A percentile compares a stretch with the other conserved stretches of the same genome.
Evolutionary conservation across 2,113 vertebrate species (phyloP).

Genomic region (Arenaria interpres): DNA sequence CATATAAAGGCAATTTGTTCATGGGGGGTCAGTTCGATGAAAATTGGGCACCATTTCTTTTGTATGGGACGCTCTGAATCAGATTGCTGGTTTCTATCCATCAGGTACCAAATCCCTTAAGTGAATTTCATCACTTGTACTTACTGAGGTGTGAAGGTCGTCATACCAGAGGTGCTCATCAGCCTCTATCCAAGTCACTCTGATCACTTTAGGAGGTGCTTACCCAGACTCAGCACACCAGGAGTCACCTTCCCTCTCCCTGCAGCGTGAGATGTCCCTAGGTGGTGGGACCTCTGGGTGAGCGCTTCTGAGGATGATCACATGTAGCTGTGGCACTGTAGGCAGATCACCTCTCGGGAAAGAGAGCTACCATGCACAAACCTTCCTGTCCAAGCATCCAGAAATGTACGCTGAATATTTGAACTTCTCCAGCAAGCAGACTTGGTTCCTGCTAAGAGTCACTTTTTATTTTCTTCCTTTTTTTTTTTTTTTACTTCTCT

Average conservation of each 20-base stretch:
- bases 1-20: neutral
- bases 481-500: neutral
- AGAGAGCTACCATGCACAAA: neutral
- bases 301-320: neutral
- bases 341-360: fast-evolving
- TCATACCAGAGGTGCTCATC: neutral
- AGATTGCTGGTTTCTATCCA: neutral
- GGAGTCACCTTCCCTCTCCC: neutral
- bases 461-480: too few species aligned
- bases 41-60: neutral
- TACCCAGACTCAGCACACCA: neutral
- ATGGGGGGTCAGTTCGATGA: neutral
- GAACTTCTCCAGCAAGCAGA: neutral
- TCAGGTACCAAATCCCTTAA: neutral
- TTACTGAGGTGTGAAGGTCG: neutral
- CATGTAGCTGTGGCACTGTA: neutral
- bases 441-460: neutral
- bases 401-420: neutral
- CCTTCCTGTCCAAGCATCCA: neutral
- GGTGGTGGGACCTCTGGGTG: neutral
- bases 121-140: neutral
- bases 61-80: neutral
- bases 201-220: neutral
- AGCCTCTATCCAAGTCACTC: neutral
- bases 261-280: neutral